phyloP scores from a whole-genome alignment of 1,140 invertebrate genomes.

The Drosophila mojavensis region DNA sequence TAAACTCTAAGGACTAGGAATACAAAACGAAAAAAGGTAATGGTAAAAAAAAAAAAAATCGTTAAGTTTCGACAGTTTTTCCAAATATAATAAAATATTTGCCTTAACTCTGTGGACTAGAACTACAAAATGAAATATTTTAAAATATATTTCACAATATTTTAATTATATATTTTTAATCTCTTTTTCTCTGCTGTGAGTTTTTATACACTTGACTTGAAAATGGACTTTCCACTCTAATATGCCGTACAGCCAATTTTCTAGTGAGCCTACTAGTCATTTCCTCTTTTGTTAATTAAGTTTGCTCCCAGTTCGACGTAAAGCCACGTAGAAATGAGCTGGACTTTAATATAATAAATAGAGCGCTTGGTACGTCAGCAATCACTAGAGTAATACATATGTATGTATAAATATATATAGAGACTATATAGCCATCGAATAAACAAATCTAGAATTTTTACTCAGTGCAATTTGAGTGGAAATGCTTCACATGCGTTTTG shows the following conservation, averaged over 20 bases:
- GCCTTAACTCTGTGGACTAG: too few species aligned
- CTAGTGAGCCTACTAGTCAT: too few species aligned
- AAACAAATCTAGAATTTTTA: not conserved
- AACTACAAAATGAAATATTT: too few species aligned
- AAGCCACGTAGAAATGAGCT: conserved; percentile 2
- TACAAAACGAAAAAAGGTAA: too few species aligned
- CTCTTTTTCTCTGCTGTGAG: too few species aligned
- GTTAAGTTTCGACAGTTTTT: too few species aligned
- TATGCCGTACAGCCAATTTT: not conserved
- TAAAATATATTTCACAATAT: too few species aligned
- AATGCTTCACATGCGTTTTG: not conserved
- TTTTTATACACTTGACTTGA: not conserved
- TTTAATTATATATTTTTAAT: too few species aligned
- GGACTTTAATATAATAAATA: conserved; percentile 38
- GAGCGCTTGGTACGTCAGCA: conserved; percentile 10
- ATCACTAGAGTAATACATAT: not conserved
- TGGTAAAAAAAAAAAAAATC: too few species aligned
- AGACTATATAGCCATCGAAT: conserved; percentile 1
- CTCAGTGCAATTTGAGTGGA: conserved; percentile 2
- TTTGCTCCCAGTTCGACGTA: not conserved
- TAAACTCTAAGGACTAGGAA: too few species aligned
- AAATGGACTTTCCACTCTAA: not conserved
- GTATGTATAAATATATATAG: too few species aligned
- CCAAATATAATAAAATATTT: too few species aligned
- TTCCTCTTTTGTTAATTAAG: not conserved